Conservation (phyloP, 2,113 vertebrate species). For the Psephotus haematonotus region DNA sequence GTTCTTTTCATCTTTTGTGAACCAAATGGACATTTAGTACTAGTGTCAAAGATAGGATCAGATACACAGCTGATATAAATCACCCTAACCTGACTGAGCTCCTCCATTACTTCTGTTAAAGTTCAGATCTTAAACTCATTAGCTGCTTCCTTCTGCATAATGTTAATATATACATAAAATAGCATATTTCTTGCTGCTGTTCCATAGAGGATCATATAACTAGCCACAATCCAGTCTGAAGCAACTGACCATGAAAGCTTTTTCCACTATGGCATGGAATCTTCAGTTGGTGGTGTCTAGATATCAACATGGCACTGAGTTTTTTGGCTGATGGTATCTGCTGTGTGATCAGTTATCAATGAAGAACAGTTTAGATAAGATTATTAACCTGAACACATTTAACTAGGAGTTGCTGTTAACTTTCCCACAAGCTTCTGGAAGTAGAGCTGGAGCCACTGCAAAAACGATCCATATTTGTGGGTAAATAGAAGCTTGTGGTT, state of each 20-base stretch:
- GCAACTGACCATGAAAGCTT: neutral
- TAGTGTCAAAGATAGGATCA: slow-evolving; percentile 25
- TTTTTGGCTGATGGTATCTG: neutral
- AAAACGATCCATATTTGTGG: neutral
- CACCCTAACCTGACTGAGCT: neutral
- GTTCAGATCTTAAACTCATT: neutral
- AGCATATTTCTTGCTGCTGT: neutral
- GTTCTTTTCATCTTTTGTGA: slow-evolving; percentile 50
- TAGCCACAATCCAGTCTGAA: neutral
- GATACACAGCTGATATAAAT: neutral
- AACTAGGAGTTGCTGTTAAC: neutral
- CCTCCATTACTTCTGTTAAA: neutral
- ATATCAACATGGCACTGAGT: neutral
- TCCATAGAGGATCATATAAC: neutral
- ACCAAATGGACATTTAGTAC: neutral
- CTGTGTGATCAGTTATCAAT: neutral
- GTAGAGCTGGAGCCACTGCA: neutral
- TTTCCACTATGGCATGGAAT: neutral
- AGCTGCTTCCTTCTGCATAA: neutral
- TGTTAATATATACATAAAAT: neutral
- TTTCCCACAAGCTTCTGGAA: neutral
- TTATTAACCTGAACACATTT: neutral
- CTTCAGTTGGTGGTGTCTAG: neutral
- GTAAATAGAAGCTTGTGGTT: neutral
- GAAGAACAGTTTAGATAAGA: neutral